Percentiles rank a stretch among this genome's conserved stretches.
These are phyloP conservation scores for Clivina fossor DNA, from an alignment of 2,888 invertebrate genomes.

Conservation along the genomic window DNA sequence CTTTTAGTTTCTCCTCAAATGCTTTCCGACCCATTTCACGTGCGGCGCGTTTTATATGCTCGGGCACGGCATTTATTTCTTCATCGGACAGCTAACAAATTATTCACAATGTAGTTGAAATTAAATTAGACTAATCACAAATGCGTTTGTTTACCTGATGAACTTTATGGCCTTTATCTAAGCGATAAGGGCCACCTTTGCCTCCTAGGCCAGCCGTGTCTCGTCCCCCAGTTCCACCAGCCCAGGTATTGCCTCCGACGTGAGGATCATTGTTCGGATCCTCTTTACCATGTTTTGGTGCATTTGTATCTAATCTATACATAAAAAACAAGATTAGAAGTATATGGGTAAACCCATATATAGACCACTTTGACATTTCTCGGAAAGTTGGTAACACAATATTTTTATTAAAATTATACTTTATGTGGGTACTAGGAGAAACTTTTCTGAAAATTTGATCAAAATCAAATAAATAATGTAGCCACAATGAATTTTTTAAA, in stretches of 20 bases:
- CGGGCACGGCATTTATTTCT: constrained; percentile 88
- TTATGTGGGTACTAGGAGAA: no score
- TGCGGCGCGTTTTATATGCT: constrained; percentile 84
- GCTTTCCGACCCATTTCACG: constrained; percentile 91
- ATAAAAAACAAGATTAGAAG: no score
- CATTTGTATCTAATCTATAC: constrained; percentile 65
- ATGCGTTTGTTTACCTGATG: constrained; percentile 68
- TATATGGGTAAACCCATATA: no score
- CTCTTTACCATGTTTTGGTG: constrained; percentile 90
- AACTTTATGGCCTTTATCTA: constrained; percentile 92
- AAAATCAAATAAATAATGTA: no score
- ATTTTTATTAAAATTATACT: no score
- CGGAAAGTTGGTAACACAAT: no score
- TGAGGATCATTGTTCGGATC: constrained; percentile 90
- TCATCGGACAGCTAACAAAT: constrained; percentile 70
- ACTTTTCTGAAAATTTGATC: no score
- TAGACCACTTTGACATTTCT: no score
- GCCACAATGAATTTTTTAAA: no score
- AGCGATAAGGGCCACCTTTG: constrained; percentile 91
- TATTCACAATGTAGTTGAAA: constrained; percentile 7
- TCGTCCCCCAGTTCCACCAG: constrained; percentile 90
- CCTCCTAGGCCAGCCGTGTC: constrained; percentile 96
- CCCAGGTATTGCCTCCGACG: constrained; percentile 97
- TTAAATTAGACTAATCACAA: constrained; percentile 41
- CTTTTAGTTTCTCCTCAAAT: constrained; percentile 80